A percentile compares a stretch with the other conserved stretches of the same genome.
Evolutionary conservation across 2,888 invertebrate genomes (phyloP).

Genomic region (Drosophila nr. perissopoda): DNA sequence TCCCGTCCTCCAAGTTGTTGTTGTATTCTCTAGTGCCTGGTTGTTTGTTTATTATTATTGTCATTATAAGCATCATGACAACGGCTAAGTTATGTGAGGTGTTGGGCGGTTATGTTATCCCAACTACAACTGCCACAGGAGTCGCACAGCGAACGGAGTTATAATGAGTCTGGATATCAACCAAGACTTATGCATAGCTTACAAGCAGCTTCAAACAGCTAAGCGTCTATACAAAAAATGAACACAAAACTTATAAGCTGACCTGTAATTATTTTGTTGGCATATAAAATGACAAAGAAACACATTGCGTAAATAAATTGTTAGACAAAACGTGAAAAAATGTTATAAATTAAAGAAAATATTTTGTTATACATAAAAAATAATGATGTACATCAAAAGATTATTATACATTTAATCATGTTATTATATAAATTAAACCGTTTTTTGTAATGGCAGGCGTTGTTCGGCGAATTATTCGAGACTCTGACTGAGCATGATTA

Average conservation of each 20-base stretch:
- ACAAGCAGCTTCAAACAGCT: background rate
- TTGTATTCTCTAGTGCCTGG: conserved; percentile 50
- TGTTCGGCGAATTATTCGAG: background rate
- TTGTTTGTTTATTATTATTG: conserved; percentile 63
- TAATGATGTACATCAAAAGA: background rate
- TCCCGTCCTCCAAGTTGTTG: conserved; percentile 30
- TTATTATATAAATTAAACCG: background rate
- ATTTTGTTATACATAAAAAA: background rate
- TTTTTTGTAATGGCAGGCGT: background rate
- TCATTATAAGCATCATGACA: conserved; percentile 70
- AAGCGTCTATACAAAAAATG: background rate
- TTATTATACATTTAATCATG: background rate
- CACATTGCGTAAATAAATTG: background rate
- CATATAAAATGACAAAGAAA: background rate
- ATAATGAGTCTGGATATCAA: background rate
- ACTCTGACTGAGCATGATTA: conserved; percentile 16
- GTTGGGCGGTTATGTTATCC: conserved; percentile 21
- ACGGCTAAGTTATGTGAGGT: conserved; percentile 26
- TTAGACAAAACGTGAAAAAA: background rate
- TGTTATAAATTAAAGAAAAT: background rate
- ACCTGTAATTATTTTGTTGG: background rate
- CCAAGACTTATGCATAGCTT: background rate
- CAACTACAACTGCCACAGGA: conserved; percentile 10
- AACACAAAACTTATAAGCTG: background rate
- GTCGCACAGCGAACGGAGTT: background rate